Evolutionary conservation across 2,797 vertebrate genomes (phyloP).

Genomic region (Anguilla obscura): DNA sequence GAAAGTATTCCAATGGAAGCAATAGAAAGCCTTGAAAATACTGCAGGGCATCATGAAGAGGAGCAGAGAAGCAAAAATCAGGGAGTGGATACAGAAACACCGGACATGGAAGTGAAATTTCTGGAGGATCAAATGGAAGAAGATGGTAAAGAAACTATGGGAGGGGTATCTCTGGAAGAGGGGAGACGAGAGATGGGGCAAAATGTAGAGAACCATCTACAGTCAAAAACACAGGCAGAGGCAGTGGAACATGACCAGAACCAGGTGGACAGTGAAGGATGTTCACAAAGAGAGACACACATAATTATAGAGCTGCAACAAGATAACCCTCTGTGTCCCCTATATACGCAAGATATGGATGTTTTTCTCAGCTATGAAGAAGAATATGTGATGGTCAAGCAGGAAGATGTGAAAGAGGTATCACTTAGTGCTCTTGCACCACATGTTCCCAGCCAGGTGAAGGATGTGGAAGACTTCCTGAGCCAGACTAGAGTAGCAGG

Average conservation of each 20-base stretch:
- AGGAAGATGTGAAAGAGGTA: neutral
- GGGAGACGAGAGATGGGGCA: conserved; percentile 38
- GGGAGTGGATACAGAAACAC: conserved; percentile 31
- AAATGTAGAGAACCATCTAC: conserved; percentile 33
- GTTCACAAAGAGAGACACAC: conserved; percentile 2
- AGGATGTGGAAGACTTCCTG: neutral
- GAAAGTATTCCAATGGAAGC: conserved; percentile 12
- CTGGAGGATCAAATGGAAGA: conserved; percentile 38
- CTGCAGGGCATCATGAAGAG: neutral
- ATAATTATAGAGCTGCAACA: neutral
- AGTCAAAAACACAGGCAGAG: conserved; percentile 25
- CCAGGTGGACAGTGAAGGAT: conserved; percentile 15
- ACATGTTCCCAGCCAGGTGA: conserved; percentile 16
- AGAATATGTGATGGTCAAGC: neutral
- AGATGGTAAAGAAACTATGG: conserved; percentile 22
- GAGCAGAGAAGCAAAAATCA: conserved; percentile 13
- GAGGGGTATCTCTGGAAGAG: conserved; percentile 31
- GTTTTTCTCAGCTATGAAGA: neutral
- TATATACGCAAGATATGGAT: neutral
- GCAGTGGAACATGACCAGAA: neutral
- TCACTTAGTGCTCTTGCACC: neutral
- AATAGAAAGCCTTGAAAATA: conserved; percentile 26
- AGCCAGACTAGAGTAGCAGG: conserved; percentile 30
- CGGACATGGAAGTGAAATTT: neutral
- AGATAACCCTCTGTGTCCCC: neutral